phyloP scores from a whole-genome alignment of 2,888 invertebrate genomes.

The Pammene fasciana region DNA sequence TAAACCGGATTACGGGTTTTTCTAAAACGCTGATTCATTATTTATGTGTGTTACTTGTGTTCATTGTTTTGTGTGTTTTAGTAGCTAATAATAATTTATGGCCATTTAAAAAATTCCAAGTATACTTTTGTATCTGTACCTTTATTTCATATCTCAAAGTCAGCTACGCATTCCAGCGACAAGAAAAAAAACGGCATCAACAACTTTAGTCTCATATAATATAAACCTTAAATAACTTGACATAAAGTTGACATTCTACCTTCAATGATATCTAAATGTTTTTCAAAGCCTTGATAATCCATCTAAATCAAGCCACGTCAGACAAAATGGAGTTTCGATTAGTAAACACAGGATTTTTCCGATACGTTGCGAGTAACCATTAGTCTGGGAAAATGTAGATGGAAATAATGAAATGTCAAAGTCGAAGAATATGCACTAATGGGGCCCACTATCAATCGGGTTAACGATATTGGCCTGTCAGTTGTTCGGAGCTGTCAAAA shows the following conservation, averaged over 20 bases:
- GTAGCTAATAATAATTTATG: no score
- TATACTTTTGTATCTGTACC: no score
- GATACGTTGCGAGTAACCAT: conserved; percentile 6
- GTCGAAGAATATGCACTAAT: no score
- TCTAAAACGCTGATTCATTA: no score
- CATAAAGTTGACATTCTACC: neutral
- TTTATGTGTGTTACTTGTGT: no score
- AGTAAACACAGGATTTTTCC: conserved; percentile 18
- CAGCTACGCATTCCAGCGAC: neutral
- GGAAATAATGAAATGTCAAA: neutral
- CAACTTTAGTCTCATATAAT: neutral
- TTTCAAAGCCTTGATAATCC: conserved; percentile 24
- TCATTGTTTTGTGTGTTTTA: no score
- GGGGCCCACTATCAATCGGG: no score
- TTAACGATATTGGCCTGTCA: no score
- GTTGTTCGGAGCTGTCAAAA: no score
- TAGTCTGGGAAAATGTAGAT: neutral
- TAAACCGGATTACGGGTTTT: no score
- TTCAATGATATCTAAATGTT: neutral
- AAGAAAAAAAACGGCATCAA: neutral
- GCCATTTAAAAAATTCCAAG: no score
- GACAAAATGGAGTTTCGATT: conserved; percentile 34
- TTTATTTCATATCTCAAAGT: neutral
- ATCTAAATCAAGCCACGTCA: conserved; percentile 33
- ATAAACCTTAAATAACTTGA: neutral